Base-by-base conservation (phyloP, 2,797 vertebrate genomes). In the Ammospiza maritima region DNA sequence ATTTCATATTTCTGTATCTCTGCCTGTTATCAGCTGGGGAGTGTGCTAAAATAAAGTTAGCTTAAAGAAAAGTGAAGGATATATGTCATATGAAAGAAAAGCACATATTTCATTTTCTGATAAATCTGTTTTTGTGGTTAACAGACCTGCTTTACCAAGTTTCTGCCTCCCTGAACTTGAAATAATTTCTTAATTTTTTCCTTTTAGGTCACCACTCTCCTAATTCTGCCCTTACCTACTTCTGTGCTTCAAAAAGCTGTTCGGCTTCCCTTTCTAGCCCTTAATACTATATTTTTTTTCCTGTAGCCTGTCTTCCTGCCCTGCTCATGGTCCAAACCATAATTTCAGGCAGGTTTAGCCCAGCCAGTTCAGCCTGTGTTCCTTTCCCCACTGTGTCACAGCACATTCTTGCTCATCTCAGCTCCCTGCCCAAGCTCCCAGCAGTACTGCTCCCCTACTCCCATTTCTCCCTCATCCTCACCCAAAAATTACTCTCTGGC, bases 331-430 rank as follows among this genome's bases (percentile, higher is more conserved):
- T n/a, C 51, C 42, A 82, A 87, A 58, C 25, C 14, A 38, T 56
- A 6, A 64, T 29, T 45, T 51, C 40, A 58, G 40, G 12, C 16
- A 65, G 32, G 6, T 57, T 84, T 32, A 51, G 12, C 18, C 64
- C 44, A 77, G 12, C 16, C 44, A n/a, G 34, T 44, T 62, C 45
- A 81, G 14, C 25, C 38, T 57, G 0, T 0, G 0, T 1, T 75
- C 29, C 34, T 50, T 81, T 78, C 40, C 29, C 40, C 73, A 0
- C 16, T 38, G 19, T 32, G 26, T 56, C 44, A 51, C 36, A 40
- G 30, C 51, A 51, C 26, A 21, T 36, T 60, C n/a, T 56, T 66
- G 18, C 16, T 77, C 10, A 36, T 16, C 36, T 69, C 23, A 60
- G 29, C 44, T 74, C 14, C 15, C 66, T 3, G 0, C 3, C 26